A percentile compares a stretch with the other conserved stretches of the same genome.
Conservation (phyloP, 2,113 vertebrate genomes). For the Pollachius pollachius region DNA sequence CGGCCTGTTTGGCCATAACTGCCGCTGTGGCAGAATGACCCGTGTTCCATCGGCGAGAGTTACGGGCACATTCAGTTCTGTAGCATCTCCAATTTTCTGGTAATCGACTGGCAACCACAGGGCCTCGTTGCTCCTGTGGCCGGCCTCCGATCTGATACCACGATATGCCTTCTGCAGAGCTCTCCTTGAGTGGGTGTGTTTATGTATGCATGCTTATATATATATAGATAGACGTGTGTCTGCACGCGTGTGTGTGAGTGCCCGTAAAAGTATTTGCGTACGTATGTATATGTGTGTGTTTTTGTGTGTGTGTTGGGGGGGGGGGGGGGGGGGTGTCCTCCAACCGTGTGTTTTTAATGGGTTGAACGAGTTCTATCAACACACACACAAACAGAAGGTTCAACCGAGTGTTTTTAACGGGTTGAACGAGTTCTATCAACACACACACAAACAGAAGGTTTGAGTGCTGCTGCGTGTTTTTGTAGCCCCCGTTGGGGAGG, state of each 20-base stretch:
- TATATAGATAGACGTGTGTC: too few relatives aligned
- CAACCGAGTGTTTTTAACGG: constrained; percentile 25
- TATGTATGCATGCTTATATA: too few relatives aligned
- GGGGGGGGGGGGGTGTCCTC: not conserved
- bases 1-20: constrained; percentile 2
- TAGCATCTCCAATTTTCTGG: constrained; percentile 71
- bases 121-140: constrained; percentile 39
- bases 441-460: constrained; percentile 31
- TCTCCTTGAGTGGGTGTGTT: constrained; percentile 11
- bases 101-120: constrained; percentile 52
- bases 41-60: constrained; percentile 47
- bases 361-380: constrained; percentile 46
- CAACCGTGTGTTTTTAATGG: constrained; percentile 28
- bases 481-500: constrained; percentile 27
- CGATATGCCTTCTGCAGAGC: constrained; percentile 36
- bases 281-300: too few relatives aligned
- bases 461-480: constrained; percentile 8
- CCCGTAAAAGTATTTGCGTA: too few relatives aligned
- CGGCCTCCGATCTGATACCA: constrained; percentile 58
- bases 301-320: not conserved
- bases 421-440: constrained; percentile 46
- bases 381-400: constrained; percentile 31
- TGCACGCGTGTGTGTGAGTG: too few relatives aligned
- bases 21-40: constrained; percentile 14
- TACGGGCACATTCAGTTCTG: constrained; percentile 58